phyloP scores from a whole-genome alignment of 2,113 vertebrate genomes.

The Donacobius atricapilla region DNA sequence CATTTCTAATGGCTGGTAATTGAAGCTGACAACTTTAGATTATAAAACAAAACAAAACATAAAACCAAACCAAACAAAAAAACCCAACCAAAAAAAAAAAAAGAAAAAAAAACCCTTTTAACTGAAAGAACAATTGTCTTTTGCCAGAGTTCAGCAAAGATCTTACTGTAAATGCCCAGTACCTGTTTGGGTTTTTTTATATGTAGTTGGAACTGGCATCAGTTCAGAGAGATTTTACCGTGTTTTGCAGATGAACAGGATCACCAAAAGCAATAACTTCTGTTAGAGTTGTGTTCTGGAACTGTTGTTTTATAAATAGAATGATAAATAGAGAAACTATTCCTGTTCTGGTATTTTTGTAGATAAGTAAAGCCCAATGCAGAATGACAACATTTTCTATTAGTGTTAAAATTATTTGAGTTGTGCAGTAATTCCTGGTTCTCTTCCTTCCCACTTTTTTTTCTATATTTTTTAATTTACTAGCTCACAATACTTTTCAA shows the following conservation, averaged over 20 bases:
- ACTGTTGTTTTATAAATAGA: not conserved
- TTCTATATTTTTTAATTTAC: not conserved
- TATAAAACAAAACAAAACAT: not conserved
- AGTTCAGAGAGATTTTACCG: not conserved
- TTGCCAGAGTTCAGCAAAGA: not conserved
- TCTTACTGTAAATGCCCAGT: not conserved
- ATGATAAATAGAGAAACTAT: not conserved
- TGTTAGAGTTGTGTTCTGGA: not conserved
- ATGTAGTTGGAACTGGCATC: not conserved
- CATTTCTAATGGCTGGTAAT: not conserved
- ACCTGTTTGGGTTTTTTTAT: not conserved
- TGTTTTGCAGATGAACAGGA: not conserved
- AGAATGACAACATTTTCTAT: not conserved
- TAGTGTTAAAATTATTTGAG: not conserved
- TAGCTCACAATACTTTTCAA: not conserved
- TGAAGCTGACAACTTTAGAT: not conserved
- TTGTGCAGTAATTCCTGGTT: not conserved
- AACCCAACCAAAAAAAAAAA: not conserved
- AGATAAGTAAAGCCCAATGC: not conserved
- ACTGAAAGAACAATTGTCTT: not conserved
- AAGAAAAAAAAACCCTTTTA: not conserved
- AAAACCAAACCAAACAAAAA: too few species aligned
- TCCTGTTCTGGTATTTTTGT: not conserved
- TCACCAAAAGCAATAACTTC: not conserved
- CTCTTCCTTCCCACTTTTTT: not conserved